Conservation (phyloP, 1,140 invertebrate genomes). For the Chrysopa pallens region DNA sequence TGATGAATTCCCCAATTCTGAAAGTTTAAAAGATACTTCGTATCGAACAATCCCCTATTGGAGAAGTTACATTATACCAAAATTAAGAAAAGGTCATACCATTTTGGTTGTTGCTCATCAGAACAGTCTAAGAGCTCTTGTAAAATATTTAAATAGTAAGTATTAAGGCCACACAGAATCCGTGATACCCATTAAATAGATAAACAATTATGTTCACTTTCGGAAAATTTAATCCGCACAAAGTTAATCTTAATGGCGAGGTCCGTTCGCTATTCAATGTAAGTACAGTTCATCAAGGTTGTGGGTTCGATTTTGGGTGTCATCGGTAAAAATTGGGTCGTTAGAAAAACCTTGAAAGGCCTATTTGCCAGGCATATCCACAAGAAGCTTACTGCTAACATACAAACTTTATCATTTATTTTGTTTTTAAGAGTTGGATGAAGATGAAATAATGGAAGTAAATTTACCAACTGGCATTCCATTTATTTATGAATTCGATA, state of each 20-base stretch:
- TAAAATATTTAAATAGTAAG: conserved; percentile 42
- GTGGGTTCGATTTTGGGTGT: conserved; percentile 44
- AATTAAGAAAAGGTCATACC: background rate
- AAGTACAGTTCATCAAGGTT: too few species aligned
- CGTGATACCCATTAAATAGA: too few species aligned
- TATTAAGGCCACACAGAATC: too few species aligned
- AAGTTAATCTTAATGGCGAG: too few species aligned
- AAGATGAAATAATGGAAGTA: conserved; percentile 43
- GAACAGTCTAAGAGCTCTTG: conserved; percentile 46
- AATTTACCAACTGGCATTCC: conserved; percentile 64
- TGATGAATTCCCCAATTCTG: conserved; percentile 36
- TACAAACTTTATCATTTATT: too few species aligned
- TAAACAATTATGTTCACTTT: too few species aligned
- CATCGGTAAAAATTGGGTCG: conserved; percentile 50
- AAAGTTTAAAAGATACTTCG: conserved; percentile 48
- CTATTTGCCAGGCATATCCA: background rate
- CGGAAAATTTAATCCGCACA: too few species aligned
- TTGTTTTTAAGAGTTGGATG: too few species aligned
- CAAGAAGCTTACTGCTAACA: too few species aligned
- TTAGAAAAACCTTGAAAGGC: background rate
- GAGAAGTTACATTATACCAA: conserved; percentile 23
- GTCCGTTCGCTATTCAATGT: too few species aligned
- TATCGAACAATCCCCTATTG: conserved; percentile 43
- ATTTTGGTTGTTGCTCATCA: conserved; percentile 55
- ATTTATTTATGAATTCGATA: conserved; percentile 55